Percentiles rank a stretch among this genome's conserved stretches.
These are phyloP conservation scores for Hyla sarda DNA, from an alignment of 2,113 vertebrate species.

Conservation along the genomic window DNA sequence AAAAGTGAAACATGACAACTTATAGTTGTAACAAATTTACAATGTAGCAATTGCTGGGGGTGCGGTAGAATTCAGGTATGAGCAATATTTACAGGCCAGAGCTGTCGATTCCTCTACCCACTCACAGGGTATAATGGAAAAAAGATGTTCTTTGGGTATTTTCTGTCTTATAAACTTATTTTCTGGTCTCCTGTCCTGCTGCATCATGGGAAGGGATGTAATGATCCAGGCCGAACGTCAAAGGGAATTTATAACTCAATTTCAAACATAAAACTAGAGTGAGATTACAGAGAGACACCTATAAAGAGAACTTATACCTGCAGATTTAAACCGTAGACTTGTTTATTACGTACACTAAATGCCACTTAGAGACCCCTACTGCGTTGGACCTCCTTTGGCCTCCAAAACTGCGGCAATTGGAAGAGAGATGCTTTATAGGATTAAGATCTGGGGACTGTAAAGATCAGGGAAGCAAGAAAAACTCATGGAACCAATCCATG, in stretches of 20 bases:
- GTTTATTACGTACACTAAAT: neutral
- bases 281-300: neutral
- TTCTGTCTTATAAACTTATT: neutral
- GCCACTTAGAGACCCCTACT: no score
- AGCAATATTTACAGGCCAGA: neutral
- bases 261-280: neutral
- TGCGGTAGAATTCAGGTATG: neutral
- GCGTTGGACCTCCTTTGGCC: no score
- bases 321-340: neutral
- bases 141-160: slow-evolving; percentile 22
- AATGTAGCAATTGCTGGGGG: slow-evolving; percentile 1
- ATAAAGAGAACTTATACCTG: neutral
- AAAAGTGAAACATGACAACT: slow-evolving; percentile 25
- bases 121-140: slow-evolving; percentile 15
- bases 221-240: neutral
- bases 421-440: no score
- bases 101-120: slow-evolving; percentile 6
- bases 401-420: no score
- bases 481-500: no score
- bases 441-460: no score
- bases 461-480: no score
- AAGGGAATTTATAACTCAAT: neutral
- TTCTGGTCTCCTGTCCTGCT: neutral
- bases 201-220: neutral
- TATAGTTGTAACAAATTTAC: slow-evolving; percentile 23